Percentiles rank a stretch among this genome's conserved stretches.
Evolutionary conservation across 1,140 invertebrate genomes (phyloP).

Genomic region (Apis florea): DNA sequence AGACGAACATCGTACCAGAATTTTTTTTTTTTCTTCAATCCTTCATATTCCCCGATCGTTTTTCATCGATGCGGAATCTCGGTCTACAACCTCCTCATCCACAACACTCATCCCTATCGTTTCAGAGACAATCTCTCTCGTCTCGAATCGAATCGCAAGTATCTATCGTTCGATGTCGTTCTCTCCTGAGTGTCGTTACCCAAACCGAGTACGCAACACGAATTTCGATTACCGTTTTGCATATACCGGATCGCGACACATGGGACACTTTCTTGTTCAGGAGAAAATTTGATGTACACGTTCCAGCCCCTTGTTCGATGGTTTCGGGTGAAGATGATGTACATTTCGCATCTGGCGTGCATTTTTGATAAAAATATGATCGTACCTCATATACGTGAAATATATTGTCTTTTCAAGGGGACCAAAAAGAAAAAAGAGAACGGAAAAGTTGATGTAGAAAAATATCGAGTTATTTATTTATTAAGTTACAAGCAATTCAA

Average conservation of each 20-base stretch:
- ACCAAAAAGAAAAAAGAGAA: no score
- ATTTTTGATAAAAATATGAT: constrained; percentile 25
- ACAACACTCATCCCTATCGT: neutral
- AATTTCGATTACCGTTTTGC: constrained; percentile 43
- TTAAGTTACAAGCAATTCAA: no score
- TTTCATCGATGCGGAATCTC: constrained; percentile 19
- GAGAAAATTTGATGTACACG: constrained; percentile 43
- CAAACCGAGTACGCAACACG: constrained; percentile 19
- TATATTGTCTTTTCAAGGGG: no score
- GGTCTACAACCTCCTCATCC: constrained; percentile 25
- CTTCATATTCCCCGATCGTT: constrained; percentile 6
- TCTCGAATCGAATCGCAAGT: constrained; percentile 18
- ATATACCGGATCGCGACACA: constrained; percentile 32
- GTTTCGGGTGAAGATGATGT: neutral
- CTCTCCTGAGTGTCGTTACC: constrained; percentile 42
- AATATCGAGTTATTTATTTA: no score
- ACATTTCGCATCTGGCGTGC: constrained; percentile 31
- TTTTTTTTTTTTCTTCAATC: neutral
- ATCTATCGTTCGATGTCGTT: constrained; percentile 13
- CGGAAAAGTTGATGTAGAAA: no score
- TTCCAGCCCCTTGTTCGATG: neutral
- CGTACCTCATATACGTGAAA: neutral
- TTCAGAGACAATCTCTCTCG: constrained; percentile 36
- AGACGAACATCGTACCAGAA: neutral
- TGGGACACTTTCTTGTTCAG: constrained; percentile 12